These are phyloP conservation scores for Diabrotica balteata DNA, from an alignment of 2,888 invertebrate genomes.

Conservation along the genomic window DNA sequence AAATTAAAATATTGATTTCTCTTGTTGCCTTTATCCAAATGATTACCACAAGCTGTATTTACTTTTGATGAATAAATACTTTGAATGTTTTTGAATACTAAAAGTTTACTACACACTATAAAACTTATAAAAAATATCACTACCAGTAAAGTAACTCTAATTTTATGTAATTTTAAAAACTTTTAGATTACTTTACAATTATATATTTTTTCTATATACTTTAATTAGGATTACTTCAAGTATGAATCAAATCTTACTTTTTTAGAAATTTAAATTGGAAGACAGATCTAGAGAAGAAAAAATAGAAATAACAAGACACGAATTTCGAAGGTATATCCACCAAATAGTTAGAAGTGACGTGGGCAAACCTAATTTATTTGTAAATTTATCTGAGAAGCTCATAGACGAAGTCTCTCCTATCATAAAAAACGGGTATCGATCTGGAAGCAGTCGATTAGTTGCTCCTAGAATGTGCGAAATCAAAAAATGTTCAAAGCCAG, in stretches of 20 bases:
- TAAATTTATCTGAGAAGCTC: conserved; percentile 12
- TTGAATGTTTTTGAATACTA: too few relatives aligned
- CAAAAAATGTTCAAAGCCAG: conserved; percentile 56
- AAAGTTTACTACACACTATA: too few relatives aligned
- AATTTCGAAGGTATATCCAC: conserved; percentile 56
- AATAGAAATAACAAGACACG: conserved; percentile 59
- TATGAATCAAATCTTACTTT: conserved; percentile 5
- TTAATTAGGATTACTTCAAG: too few relatives aligned
- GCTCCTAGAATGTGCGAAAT: conserved; percentile 46
- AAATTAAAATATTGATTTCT: too few relatives aligned
- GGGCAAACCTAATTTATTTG: conserved; percentile 55
- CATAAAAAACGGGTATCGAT: conserved; percentile 27
- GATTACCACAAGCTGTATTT: too few relatives aligned
- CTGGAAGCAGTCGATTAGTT: conserved; percentile 44
- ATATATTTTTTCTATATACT: too few relatives aligned
- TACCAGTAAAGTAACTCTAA: too few relatives aligned
- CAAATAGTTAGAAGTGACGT: conserved; percentile 58
- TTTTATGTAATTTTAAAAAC: too few relatives aligned
- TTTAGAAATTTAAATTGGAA: conserved; percentile 57
- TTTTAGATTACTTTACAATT: too few relatives aligned
- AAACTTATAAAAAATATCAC: too few relatives aligned
- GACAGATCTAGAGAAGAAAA: conserved; percentile 58
- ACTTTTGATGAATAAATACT: too few relatives aligned
- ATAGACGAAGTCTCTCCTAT: conserved; percentile 23
- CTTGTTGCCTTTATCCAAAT: too few relatives aligned